Evolutionary conservation across 2,888 invertebrate species (phyloP), one percentile per base, ranked within the genome.

Genomic region (Cataglyphis cursor): DNA sequence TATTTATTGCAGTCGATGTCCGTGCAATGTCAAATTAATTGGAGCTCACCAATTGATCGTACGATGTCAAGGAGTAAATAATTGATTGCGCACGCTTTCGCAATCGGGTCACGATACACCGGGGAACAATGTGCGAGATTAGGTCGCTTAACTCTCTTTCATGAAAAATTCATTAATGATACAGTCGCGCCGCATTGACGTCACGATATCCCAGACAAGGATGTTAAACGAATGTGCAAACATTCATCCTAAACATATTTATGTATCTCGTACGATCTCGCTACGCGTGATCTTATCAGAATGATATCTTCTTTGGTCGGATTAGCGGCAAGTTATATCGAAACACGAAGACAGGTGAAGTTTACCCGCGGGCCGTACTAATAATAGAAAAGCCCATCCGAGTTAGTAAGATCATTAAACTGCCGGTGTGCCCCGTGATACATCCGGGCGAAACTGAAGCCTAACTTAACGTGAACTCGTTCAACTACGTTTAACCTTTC

Each of bases 321-420:
- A 68, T 83, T 57, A 57, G 57, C n/a, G 41, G n/a, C 15, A 8
- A n/a, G 15, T 51, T 51, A 51, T 51, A 51, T 54, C 62, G 24
- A 54, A 59, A 51, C 82, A 84, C 76, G 81, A 74, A 83, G 82
- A 81, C 83, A 78, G 74, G 74, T 81, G 86, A 68, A 80, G 85
- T 85, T 90, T 85, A 85, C 82, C 84, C 85, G 65, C 31, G 75
- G 86, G 89, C 87, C 59, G 84, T 93, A 92, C 92, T 92, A 92
- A 93, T 94, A 93, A 93, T 93, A 92, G 91, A 93, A 93, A 92
- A 93, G 93, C 92, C 90, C 87, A 89, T 87, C 85, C 89, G 92
- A 93, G 92, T 93, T 93, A 92, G 93, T 90, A 91, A 93, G 93
- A 94, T 93, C 92, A 93, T 93, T 93, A 93, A 94, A 92, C 90